phyloP scores from a whole-genome alignment of 2,888 invertebrate species.

The Latrodectus elegans region DNA sequence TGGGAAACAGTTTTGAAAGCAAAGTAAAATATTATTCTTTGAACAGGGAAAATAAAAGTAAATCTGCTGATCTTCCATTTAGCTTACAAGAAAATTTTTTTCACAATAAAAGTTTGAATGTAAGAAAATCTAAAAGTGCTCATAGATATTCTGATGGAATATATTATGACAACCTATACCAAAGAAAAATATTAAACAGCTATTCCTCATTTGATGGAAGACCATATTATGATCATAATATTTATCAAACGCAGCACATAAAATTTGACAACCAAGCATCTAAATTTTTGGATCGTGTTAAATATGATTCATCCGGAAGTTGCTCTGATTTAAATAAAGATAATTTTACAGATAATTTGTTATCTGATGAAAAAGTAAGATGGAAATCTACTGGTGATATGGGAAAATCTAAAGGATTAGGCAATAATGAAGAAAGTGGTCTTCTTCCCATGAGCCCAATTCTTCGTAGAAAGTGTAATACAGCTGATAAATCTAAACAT shows the following conservation, averaged over 20 bases:
- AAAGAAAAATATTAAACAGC: slow-evolving; percentile 23
- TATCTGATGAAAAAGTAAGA: slow-evolving; percentile 44
- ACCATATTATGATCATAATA: slow-evolving; percentile 40
- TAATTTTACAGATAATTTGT: slow-evolving; percentile 28
- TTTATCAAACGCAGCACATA: slow-evolving; percentile 26
- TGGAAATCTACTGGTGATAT: slow-evolving; percentile 63
- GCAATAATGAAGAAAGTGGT: slow-evolving; percentile 44
- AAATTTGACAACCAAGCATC: slow-evolving; percentile 43
- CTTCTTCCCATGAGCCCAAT: slow-evolving; percentile 70
- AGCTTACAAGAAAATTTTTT: slow-evolving; percentile 17
- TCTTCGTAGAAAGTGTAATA: slow-evolving; percentile 71
- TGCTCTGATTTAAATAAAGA: slow-evolving; percentile 58
- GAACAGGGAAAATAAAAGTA: slow-evolving; percentile 25
- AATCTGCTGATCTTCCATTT: slow-evolving; percentile 25
- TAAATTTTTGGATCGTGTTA: slow-evolving; percentile 29
- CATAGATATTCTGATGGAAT: slow-evolving; percentile 59
- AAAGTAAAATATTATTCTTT: slow-evolving; percentile 34
- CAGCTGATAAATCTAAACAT: slow-evolving; percentile 72
- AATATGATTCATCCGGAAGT: slow-evolving; percentile 56
- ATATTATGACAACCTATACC: slow-evolving; percentile 49
- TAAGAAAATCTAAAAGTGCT: slow-evolving; percentile 55
- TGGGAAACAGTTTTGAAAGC: slow-evolving; percentile 4
- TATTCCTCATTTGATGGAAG: slow-evolving; percentile 27
- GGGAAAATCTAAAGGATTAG: slow-evolving; percentile 26
- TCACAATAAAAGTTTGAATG: neutral